Base-by-base conservation (phyloP, 2,113 vertebrate genomes). In the Periophthalmus modestus region DNA sequence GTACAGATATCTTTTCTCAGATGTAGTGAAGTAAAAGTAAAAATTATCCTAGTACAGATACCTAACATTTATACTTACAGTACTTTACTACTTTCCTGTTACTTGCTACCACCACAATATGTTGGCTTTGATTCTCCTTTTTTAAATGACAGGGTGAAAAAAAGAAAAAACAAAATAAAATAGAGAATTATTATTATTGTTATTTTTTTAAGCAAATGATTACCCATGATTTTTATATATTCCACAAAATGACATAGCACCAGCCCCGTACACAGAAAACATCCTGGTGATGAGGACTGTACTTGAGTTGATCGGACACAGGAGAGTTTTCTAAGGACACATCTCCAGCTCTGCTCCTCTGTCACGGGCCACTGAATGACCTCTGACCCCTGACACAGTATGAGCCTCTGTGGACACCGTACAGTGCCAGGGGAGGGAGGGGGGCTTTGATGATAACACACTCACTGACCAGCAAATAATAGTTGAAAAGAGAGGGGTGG, bases 291-390 rank as follows among this genome's bases (percentile, higher is more conserved):
- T 55, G 52, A 36, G 16, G 28, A 36, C 33, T 33, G 6, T 36
- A 63, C 36, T 19, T 63, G 61, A 36, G 61, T 69, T 69, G 46
- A 71, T 80, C 18, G 62, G 28, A 47, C 34, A 69, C 57, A 72
- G 39, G 68, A 54, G 46, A 77, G 16, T 54, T 47, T 55, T 55
- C 52, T 55, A 59, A 75, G 66, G 16, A 63, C 61, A 66, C 13
- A 23, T 59, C 57, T 59, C 21, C 55, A 6, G 23, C 36, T 21
- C 65, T 2, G 65, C 65, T 46, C 65, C 18, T 23, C 36, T 46
- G 39, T 69, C 59, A 63, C 24, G 66, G 75, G 74, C 47, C 71
- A 75, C 78, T 81, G 68, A 71, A 71, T 68, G 73, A 77, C 66
- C 71, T 78, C 57, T 50, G 71, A 48, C 36, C 78, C 63, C 68